Conservation (phyloP, 2,797 vertebrate species). For the Xerus rutilus region DNA sequence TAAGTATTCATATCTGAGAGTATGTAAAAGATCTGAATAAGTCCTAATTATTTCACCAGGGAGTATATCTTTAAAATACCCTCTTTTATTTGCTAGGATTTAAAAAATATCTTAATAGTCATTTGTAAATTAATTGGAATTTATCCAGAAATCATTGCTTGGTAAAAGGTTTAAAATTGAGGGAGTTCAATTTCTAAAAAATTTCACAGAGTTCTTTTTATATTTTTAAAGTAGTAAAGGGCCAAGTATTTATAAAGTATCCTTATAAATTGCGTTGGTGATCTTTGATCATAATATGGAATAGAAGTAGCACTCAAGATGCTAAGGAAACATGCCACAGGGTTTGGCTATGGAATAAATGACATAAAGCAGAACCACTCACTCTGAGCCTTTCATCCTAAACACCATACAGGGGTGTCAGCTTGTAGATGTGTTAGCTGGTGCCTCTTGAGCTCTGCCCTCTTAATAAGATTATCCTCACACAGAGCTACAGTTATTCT, state of each 20-base stretch:
- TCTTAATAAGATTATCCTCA: not conserved
- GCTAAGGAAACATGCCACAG: not conserved
- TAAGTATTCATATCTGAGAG: conserved; percentile 59
- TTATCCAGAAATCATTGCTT: conserved; percentile 77
- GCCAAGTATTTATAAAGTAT: conserved; percentile 66
- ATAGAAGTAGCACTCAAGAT: conserved; percentile 9
- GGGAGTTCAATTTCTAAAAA: conserved; percentile 72
- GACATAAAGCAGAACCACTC: not conserved
- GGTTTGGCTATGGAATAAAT: conserved; percentile 5
- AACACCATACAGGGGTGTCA: not conserved
- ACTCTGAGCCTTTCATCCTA: not conserved
- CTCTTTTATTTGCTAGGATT: conserved; percentile 60
- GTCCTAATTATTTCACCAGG: conserved; percentile 55
- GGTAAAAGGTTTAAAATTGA: conserved; percentile 83
- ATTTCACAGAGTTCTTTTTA: conserved; percentile 81
- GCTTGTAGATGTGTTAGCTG: not conserved
- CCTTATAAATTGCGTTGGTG: not conserved
- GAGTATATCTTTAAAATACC: conserved; percentile 30
- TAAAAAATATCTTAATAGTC: conserved; percentile 41
- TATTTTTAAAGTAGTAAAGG: conserved; percentile 70
- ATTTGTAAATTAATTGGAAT: conserved; percentile 66
- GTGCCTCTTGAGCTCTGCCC: conserved; percentile 25
- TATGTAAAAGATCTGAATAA: conserved; percentile 75
- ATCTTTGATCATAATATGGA: conserved; percentile 65
- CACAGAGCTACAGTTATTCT: conserved; percentile 45